Conservation (phyloP, 2,797 vertebrate genomes). For the Alfaro cultratus region DNA sequence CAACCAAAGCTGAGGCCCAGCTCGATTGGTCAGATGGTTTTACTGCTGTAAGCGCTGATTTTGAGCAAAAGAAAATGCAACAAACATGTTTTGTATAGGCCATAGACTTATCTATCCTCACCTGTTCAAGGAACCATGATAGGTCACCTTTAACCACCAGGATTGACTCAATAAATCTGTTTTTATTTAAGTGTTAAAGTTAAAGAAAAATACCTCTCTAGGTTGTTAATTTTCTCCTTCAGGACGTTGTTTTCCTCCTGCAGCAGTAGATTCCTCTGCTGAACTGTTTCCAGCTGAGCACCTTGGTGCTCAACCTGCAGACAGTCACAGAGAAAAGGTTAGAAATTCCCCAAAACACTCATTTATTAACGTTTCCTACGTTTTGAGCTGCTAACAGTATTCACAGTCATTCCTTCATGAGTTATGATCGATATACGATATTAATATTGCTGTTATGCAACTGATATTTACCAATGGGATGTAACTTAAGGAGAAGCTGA, state of each 20-base stretch:
- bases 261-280: slow-evolving; percentile 86
- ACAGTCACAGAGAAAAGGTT: neutral
- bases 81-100: no score
- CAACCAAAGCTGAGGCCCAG: no score
- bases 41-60: no score
- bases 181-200: neutral
- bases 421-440: no score
- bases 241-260: slow-evolving; percentile 90
- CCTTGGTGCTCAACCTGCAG: slow-evolving; percentile 92
- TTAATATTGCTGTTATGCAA: no score
- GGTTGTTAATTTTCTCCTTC: slow-evolving; percentile 83
- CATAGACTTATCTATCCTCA: no score
- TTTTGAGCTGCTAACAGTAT: neutral
- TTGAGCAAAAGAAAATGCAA: no score
- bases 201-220: slow-evolving; percentile 82
- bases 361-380: neutral
- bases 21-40: no score
- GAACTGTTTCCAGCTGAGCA: slow-evolving; percentile 85
- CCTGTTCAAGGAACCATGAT: no score
- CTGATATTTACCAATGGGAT: no score
- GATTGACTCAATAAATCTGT: neutral
- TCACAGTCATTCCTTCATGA: neutral
- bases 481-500: no score
- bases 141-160: neutral
- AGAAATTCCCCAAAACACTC: neutral